Evolutionary conservation across 2,797 vertebrate species (phyloP).

Genomic region (Synanceia verrucosa): DNA sequence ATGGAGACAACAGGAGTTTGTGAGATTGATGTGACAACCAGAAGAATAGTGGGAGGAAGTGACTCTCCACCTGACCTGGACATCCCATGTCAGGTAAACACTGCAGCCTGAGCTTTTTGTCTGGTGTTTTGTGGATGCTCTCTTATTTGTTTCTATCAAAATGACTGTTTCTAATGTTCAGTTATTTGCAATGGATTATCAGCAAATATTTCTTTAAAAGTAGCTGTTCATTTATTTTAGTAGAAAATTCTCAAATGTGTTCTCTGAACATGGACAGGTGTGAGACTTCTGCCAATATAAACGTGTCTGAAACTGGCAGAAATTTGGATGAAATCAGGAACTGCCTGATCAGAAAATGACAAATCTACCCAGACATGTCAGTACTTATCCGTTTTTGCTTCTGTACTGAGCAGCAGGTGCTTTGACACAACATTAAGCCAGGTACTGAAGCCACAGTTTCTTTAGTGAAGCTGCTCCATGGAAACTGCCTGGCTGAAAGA

Average conservation of each 20-base stretch:
- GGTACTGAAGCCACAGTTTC: neutral
- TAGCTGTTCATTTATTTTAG: neutral
- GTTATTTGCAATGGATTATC: neutral
- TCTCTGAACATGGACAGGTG: neutral
- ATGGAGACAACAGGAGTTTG: slow-evolving; percentile 86
- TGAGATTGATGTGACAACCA: slow-evolving; percentile 78
- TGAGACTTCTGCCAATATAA: neutral
- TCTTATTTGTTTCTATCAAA: neutral
- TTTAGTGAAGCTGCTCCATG: neutral
- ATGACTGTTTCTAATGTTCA: neutral
- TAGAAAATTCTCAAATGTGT: neutral
- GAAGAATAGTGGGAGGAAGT: slow-evolving; percentile 79
- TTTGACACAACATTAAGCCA: neutral
- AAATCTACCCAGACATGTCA: neutral
- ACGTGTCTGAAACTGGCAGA: neutral
- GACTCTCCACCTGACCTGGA: slow-evolving; percentile 74
- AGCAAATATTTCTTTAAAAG: neutral
- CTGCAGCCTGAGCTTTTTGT: neutral
- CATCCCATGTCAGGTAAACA: slow-evolving; percentile 75
- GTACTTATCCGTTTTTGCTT: neutral
- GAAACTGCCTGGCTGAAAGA: neutral
- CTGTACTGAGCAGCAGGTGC: neutral
- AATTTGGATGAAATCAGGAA: neutral
- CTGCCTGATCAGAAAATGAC: neutral
- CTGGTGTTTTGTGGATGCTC: neutral